Evolutionary conservation across 2,113 vertebrate genomes (phyloP).

Genomic region (Nanger granti): DNA sequence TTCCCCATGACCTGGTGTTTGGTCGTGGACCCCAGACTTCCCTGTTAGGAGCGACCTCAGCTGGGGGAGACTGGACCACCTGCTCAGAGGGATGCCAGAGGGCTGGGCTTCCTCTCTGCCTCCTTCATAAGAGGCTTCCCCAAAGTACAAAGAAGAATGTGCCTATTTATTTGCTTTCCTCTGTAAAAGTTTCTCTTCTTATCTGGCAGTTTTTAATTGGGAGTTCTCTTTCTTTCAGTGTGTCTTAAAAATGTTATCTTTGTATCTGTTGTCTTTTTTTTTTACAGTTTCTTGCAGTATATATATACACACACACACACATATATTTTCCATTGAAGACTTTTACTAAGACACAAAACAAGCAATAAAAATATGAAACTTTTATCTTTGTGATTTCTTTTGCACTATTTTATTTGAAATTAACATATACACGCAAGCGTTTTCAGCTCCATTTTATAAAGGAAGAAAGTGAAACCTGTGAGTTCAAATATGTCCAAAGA

Average conservation of each 20-base stretch:
- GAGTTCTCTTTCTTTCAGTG: neutral
- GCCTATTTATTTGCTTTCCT: neutral
- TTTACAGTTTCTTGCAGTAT: neutral
- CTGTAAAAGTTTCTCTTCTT: neutral
- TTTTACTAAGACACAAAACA: neutral
- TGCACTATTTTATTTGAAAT: neutral
- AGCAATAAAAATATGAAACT: neutral
- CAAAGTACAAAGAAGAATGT: neutral
- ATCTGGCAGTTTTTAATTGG: neutral
- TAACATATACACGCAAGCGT: neutral
- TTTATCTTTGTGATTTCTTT: neutral
- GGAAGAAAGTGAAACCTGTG: neutral
- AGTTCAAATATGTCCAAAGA: neutral
- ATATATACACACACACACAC: neutral
- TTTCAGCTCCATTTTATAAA: neutral
- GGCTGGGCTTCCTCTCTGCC: neutral
- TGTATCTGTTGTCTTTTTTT: neutral
- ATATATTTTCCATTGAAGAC: neutral
- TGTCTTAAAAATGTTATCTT: neutral
- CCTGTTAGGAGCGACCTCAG: rapidly evolving
- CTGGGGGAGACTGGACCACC: no score
- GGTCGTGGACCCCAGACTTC: no score
- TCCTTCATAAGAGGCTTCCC: neutral
- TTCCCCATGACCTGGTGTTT: no score
- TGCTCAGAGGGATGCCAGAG: neutral